A percentile compares a stretch with the other conserved stretches of the same genome.
Evolutionary conservation across 2,797 vertebrate genomes (phyloP).

Genomic region (Bovichtus diacanthus): DNA sequence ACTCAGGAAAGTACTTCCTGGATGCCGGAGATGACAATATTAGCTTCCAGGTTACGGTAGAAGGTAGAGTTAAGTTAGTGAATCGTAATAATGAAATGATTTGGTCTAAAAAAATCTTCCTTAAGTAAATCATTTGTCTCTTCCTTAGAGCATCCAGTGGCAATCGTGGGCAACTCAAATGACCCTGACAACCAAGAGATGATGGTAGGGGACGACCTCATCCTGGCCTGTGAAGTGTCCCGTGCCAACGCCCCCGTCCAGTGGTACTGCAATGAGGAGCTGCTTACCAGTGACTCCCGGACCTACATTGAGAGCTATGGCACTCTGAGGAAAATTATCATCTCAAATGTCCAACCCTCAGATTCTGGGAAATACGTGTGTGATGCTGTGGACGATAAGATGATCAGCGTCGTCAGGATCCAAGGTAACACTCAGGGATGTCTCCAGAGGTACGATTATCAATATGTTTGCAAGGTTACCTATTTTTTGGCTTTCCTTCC

Average conservation of each 20-base stretch:
- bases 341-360: constrained; percentile 81
- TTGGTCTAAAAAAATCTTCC: not conserved
- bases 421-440: constrained; percentile 85
- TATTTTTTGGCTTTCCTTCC: not conserved
- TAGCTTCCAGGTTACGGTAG: constrained; percentile 88
- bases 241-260: constrained; percentile 86
- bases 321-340: constrained; percentile 85
- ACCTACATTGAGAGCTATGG: constrained; percentile 89
- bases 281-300: constrained; percentile 81
- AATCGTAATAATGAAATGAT: not conserved
- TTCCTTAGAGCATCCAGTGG: constrained; percentile 87
- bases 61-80: constrained; percentile 82
- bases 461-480: accelerated
- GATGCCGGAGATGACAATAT: constrained; percentile 90
- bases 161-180: constrained; percentile 85
- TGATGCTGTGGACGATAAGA: constrained; percentile 90
- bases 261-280: constrained; percentile 93
- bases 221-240: constrained; percentile 91
- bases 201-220: constrained; percentile 89
- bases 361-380: constrained; percentile 94
- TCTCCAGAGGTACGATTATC: not conserved
- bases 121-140: not conserved
- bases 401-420: constrained; percentile 88
- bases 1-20: constrained; percentile 92
- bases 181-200: constrained; percentile 80